Conservation (phyloP, 2,888 invertebrate species). For the Graphium colonna region DNA sequence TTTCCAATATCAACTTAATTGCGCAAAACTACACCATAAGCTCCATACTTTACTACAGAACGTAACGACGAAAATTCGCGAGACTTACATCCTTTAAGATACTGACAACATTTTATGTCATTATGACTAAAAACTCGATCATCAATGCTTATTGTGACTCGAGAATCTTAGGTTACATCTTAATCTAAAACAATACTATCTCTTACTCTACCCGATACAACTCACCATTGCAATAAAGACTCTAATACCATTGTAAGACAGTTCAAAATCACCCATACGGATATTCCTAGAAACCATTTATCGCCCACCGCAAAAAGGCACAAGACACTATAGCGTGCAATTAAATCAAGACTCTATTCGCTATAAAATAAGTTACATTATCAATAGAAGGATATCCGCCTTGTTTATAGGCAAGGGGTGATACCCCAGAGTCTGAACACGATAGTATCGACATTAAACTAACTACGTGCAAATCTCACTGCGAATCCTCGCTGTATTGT, state of each 20-base stretch:
- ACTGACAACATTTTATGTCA: background rate
- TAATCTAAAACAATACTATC: conserved; percentile 69
- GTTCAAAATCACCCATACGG: conserved; percentile 31
- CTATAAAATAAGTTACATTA: conserved; percentile 36
- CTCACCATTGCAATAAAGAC: conserved; percentile 32
- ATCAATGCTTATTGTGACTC: conserved; percentile 53
- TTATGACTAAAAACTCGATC: conserved; percentile 30
- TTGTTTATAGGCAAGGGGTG: conserved; percentile 56
- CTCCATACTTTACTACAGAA: too few species aligned
- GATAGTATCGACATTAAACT: conserved; percentile 51
- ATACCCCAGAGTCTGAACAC: conserved; percentile 49
- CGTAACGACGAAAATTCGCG: too few species aligned
- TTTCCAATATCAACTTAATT: too few species aligned
- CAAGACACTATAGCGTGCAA: conserved; percentile 25
- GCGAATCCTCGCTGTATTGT: conserved; percentile 35
- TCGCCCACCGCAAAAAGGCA: conserved; percentile 30
- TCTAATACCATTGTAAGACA: conserved; percentile 25
- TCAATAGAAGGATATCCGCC: conserved; percentile 30
- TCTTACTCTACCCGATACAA: conserved; percentile 33
- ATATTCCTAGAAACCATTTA: conserved; percentile 29
- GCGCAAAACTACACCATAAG: background rate
- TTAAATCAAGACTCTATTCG: conserved; percentile 36
- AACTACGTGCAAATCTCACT: conserved; percentile 55
- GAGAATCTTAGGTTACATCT: conserved; percentile 59
- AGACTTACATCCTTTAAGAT: conserved; percentile 1